A percentile compares a stretch with the other conserved stretches of the same genome.
phyloP scores from a whole-genome alignment of 2,797 vertebrate genomes.

The Serranus cabrilla region DNA sequence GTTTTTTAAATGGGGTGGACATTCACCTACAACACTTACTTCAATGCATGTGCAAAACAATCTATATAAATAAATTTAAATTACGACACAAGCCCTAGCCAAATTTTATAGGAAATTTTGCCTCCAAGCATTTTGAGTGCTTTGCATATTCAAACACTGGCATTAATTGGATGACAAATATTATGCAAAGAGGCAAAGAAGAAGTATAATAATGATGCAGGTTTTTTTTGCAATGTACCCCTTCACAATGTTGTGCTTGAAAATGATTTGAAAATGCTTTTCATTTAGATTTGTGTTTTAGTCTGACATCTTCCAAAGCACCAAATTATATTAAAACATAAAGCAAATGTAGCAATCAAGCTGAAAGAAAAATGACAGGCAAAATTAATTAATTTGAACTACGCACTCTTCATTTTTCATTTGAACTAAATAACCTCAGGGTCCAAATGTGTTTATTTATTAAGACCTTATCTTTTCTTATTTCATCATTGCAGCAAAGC shows the following conservation, averaged over 20 bases:
- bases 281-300: constrained; percentile 67
- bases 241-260: constrained; percentile 27
- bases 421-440: constrained; percentile 64
- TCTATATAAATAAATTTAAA: constrained; percentile 32
- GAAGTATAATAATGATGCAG: constrained; percentile 44
- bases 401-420: constrained; percentile 50
- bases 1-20: constrained; percentile 7
- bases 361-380: constrained; percentile 54
- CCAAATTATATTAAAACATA: constrained; percentile 56
- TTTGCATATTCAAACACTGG: constrained; percentile 59
- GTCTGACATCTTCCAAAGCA: constrained; percentile 65
- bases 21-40: constrained; percentile 35
- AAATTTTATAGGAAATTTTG: constrained; percentile 17
- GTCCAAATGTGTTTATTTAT: constrained; percentile 46
- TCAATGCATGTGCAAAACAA: constrained; percentile 33
- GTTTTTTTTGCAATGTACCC: constrained; percentile 10
- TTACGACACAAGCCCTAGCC: constrained; percentile 6
- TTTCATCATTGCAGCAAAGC: constrained; percentile 39
- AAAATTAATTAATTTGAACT: constrained; percentile 68
- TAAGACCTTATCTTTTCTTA: constrained; percentile 47
- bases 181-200: constrained; percentile 58
- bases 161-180: constrained; percentile 58
- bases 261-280: constrained; percentile 70
- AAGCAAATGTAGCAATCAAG: constrained; percentile 62
- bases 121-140: constrained; percentile 39